A percentile compares a stretch with the other conserved stretches of the same genome.
Conservation (phyloP, 1,140 invertebrate species). For the Vanessa tameamea region DNA sequence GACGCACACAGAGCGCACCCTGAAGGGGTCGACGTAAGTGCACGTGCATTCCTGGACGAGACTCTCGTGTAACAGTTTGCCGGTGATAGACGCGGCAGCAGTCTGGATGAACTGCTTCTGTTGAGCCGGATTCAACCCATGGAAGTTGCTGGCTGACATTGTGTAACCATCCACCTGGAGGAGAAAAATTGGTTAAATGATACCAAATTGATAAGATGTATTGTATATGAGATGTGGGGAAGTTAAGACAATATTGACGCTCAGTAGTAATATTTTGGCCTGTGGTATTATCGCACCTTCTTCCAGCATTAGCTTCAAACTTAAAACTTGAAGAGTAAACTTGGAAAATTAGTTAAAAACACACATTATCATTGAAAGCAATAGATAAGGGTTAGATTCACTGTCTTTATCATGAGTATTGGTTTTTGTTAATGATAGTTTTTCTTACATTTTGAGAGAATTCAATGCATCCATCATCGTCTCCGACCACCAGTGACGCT, state of each 20-base stretch:
- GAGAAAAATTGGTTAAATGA: too few species aligned
- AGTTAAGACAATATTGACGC: too few species aligned
- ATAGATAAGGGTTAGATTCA: too few species aligned
- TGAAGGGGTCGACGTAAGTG: conserved; percentile 61
- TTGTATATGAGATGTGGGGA: too few species aligned
- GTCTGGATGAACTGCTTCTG: conserved; percentile 82
- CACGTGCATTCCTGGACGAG: conserved; percentile 81
- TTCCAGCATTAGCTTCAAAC: too few species aligned
- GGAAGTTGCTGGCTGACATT: conserved; percentile 81
- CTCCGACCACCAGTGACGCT: conserved; percentile 36
- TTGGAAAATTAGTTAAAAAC: too few species aligned
- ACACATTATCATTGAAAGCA: too few species aligned
- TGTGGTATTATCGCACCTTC: too few species aligned
- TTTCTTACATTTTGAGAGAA: conserved; percentile 60
- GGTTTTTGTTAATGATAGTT: not conserved
- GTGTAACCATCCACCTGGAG: conserved; percentile 81
- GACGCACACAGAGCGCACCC: conserved; percentile 59
- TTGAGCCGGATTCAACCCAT: conserved; percentile 77
- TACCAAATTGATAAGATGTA: too few species aligned
- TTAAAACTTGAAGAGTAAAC: too few species aligned
- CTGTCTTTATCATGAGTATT: too few species aligned
- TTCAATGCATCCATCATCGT: conserved; percentile 55
- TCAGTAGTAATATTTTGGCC: too few species aligned
- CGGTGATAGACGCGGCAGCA: conserved; percentile 74
- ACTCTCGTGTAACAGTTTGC: conserved; percentile 68